Percentiles rank a stretch among this genome's conserved stretches.
phyloP scores from a whole-genome alignment of 2,113 vertebrate genomes.

The Melanocharis versteri region DNA sequence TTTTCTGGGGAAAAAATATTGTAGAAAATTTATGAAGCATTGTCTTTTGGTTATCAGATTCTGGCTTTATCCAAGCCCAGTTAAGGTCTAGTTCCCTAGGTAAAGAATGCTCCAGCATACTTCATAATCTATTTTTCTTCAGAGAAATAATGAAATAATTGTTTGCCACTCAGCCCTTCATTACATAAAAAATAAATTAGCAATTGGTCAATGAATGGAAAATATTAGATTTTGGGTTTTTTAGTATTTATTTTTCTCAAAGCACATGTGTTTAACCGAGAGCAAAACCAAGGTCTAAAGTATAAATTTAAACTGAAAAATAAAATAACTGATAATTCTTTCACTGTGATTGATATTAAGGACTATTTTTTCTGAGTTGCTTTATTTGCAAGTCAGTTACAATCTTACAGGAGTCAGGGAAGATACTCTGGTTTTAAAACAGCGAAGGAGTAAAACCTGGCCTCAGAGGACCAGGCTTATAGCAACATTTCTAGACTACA shows the following conservation, averaged over 20 bases:
- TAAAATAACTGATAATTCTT: not conserved
- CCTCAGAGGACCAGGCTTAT: not conserved
- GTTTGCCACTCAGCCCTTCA: not conserved
- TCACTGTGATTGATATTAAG: not conserved
- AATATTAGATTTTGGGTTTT: not conserved
- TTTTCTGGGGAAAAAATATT: not conserved
- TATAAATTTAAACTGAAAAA: not conserved
- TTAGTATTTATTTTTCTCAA: not conserved
- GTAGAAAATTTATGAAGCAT: not conserved
- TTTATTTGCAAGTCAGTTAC: not conserved
- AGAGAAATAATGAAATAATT: not conserved
- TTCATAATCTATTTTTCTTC: not conserved
- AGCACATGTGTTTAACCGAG: not conserved
- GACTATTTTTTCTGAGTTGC: not conserved
- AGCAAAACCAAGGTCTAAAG: not conserved
- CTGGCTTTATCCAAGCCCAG: not conserved
- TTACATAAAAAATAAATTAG: not conserved
- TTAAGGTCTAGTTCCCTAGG: not conserved
- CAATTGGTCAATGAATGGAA: not conserved
- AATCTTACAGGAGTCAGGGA: not conserved
- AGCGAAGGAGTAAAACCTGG: not conserved
- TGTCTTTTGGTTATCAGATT: not conserved
- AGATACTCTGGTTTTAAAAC: not conserved
- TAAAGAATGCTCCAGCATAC: not conserved
- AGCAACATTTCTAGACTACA: not conserved